Evolutionary conservation across 1,140 invertebrate genomes (phyloP).

Genomic region (Coenobita brevimanus): DNA sequence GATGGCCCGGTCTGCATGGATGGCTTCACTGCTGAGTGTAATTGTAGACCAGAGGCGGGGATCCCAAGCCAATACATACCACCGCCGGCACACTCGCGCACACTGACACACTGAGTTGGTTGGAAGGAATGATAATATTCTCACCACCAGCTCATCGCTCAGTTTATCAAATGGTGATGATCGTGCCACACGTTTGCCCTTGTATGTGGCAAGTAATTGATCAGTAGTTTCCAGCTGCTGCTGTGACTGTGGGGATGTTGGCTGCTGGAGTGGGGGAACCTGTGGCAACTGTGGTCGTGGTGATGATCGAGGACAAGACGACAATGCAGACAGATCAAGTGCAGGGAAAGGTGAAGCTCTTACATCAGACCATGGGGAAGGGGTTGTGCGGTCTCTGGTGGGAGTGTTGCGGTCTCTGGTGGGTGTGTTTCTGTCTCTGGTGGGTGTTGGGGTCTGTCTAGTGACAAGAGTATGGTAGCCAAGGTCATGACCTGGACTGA

Average conservation of each 20-base stretch:
- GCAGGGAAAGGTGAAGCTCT: conserved; percentile 57
- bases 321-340: conserved; percentile 58
- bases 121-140: conserved; percentile 83
- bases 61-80: conserved; percentile 88
- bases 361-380: conserved; percentile 65
- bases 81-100: conserved; percentile 85
- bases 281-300: conserved; percentile 69
- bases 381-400: conserved; percentile 43
- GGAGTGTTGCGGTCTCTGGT: conserved; percentile 42
- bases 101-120: conserved; percentile 85
- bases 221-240: conserved; percentile 64
- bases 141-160: conserved; percentile 77
- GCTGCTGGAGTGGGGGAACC: conserved; percentile 64
- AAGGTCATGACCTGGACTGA: conserved; percentile 79
- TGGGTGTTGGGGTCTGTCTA: conserved; percentile 73
- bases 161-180: conserved; percentile 74
- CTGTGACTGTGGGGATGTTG: conserved; percentile 47
- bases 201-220: conserved; percentile 69
- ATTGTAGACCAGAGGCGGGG: conserved; percentile 84
- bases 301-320: conserved; percentile 66
- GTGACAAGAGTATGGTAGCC: conserved; percentile 84
- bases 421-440: conserved; percentile 49
- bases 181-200: conserved; percentile 71
- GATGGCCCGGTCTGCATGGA: conserved; percentile 82
- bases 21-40: conserved; percentile 78